A percentile compares a stretch with the other conserved stretches of the same genome.
Conservation (phyloP, 2,888 invertebrate genomes). For the Hypomecis punctinalis region DNA sequence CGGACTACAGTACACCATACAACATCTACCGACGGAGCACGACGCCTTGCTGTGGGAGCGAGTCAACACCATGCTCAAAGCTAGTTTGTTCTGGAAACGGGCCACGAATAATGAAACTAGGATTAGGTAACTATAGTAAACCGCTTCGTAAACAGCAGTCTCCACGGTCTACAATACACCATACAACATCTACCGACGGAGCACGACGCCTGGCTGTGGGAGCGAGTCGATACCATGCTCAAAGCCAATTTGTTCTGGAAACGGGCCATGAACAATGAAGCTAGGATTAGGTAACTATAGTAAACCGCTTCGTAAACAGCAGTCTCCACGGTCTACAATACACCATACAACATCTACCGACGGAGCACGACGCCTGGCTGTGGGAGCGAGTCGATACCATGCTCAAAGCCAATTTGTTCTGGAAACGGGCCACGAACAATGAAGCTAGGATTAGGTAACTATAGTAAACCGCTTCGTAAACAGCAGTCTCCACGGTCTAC, state of each 20-base stretch:
- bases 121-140: no score
- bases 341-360: no score
- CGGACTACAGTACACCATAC: slow-evolving; percentile 47
- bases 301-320: slow-evolving; percentile 38
- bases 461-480: slow-evolving; percentile 46
- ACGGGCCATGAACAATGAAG: slow-evolving; percentile 83
- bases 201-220: slow-evolving; percentile 84
- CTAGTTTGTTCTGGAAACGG: no score
- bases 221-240: slow-evolving; percentile 46
- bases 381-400: no score
- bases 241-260: slow-evolving; percentile 88
- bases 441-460: no score
- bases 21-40: no score
- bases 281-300: slow-evolving; percentile 50
- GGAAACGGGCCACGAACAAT: no score
- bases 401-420: no score
- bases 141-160: slow-evolving; percentile 52
- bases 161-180: slow-evolving; percentile 57
- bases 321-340: slow-evolving; percentile 58
- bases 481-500: slow-evolving; percentile 59
- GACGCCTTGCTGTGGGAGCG: no score
- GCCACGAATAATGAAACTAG: no score
- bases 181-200: slow-evolving; percentile 48
- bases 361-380: no score
- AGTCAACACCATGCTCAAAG: no score